These are phyloP conservation scores for Carassius carassius DNA, from an alignment of 2,113 vertebrate species.

Conservation along the genomic window DNA sequence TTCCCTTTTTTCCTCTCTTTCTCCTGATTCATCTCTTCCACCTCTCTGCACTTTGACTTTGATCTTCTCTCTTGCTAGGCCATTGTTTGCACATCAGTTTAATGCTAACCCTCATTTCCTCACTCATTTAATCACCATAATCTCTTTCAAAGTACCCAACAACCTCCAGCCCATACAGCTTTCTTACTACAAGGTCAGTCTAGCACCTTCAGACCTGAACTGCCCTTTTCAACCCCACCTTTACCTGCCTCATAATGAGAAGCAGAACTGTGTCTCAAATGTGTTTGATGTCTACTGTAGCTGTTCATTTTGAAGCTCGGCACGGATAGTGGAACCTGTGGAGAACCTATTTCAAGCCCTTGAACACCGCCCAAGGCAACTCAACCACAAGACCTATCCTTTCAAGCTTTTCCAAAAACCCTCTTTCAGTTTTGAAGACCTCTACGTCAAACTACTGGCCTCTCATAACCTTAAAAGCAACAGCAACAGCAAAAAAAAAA, in stretches of 20 bases:
- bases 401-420: neutral
- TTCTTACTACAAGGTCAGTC: neutral
- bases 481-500: no score
- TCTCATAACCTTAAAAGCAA: neutral
- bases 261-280: neutral
- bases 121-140: constrained; percentile 2
- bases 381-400: neutral
- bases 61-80: neutral
- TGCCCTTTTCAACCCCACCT: neutral
- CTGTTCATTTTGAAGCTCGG: neutral
- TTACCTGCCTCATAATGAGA: neutral
- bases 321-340: neutral
- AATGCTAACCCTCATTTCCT: neutral
- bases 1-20: neutral
- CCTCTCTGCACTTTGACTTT: neutral
- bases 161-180: neutral
- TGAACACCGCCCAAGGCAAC: neutral
- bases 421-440: neutral
- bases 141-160: neutral
- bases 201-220: neutral
- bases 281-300: neutral
- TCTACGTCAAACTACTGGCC: neutral
- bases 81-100: neutral
- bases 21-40: neutral
- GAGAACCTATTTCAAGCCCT: neutral